Base-by-base conservation (phyloP, 2,797 vertebrate species). In the Melanotaenia parkinsoni region DNA sequence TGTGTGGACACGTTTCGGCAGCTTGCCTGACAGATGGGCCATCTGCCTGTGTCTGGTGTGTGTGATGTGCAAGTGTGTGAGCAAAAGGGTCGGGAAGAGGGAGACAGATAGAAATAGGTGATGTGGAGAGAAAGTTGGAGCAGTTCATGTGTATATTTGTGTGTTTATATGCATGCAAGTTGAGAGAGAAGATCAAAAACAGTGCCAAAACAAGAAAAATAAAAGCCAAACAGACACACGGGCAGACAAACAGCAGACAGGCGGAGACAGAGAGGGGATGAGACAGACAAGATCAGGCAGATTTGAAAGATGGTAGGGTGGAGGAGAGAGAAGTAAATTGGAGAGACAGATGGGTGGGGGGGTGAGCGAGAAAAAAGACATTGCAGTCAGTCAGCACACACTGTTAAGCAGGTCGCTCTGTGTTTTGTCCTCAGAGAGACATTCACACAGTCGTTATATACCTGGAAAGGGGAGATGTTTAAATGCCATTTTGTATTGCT, bases 381-480 rank as follows among this genome's bases (percentile, higher is more conserved):
- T 74, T 89, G 93, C 91, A 92, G 90, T 94, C 93, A 94, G 93
- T 92, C 89, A 91, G 90, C 90, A 88, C 93, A 94, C 90, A 93
- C 87, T 91, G 86, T 87, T 84, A 92, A 88, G 92, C 90, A 90
- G 86, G 81, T 88, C 70, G 73, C 83, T 91, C 87, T 91, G 91
- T 90, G 93, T 84, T 67, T 84, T 86, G 90, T 92, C 88, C 79
- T 87, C 89, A 92, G 73, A 89, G 84, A 90, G 85, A 90, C 92
- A 87, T 91, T 90, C 89, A 91, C 93, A 93, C 86, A 90, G 83
- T 86, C 45, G 51, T 88, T 87, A 90, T 92, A 92, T 94, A 95
- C 94, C 94, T 95, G 94, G 91, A 95, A 94, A 91, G 94, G 93
- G 93, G 92, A 94, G 94, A 94, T 90, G 92, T 93, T 94, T 94